These are phyloP conservation scores for Aspidiotus destructor DNA, from an alignment of 2,888 invertebrate genomes.

Conservation along the genomic window DNA sequence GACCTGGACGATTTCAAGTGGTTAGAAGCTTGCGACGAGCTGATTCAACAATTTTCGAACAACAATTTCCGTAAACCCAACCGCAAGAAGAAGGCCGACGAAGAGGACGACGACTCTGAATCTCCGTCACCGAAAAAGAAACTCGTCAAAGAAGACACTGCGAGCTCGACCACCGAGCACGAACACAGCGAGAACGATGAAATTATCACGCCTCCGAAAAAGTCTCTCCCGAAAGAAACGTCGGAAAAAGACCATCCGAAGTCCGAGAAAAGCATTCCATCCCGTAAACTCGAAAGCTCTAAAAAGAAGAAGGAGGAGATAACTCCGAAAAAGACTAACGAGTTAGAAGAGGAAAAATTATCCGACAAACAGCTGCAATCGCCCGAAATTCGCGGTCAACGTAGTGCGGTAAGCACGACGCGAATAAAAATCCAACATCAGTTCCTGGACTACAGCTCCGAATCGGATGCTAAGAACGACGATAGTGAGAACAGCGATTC, in stretches of 20 bases:
- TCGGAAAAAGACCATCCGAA: conserved; percentile 36
- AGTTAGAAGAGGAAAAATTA: neutral
- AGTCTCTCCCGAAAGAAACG: conserved; percentile 45
- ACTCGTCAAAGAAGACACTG: neutral
- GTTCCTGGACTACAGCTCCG: conserved; percentile 17
- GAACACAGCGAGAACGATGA: conserved; percentile 33
- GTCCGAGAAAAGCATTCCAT: too few relatives aligned
- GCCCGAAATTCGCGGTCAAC: conserved; percentile 13
- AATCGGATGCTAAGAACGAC: conserved; percentile 10
- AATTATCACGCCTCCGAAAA: conserved; percentile 40
- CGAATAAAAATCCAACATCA: conserved; percentile 18
- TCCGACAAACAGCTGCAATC: neutral
- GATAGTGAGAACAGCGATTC: neutral
- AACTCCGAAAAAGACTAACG: neutral
- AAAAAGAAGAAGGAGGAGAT: conserved; percentile 37
- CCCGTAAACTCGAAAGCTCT: too few relatives aligned
- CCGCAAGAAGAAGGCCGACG: conserved; percentile 30
- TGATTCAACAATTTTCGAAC: conserved; percentile 34
- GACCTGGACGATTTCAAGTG: conserved; percentile 35
- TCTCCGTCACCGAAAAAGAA: neutral
- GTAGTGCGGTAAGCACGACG: conserved; percentile 9
- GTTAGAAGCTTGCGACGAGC: conserved; percentile 36
- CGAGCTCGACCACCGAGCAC: neutral
- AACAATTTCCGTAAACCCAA: conserved; percentile 30
- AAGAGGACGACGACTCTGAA: conserved; percentile 19